These are phyloP conservation scores for Carassius gibelio DNA, from an alignment of 2,113 vertebrate species.

Conservation along the genomic window DNA sequence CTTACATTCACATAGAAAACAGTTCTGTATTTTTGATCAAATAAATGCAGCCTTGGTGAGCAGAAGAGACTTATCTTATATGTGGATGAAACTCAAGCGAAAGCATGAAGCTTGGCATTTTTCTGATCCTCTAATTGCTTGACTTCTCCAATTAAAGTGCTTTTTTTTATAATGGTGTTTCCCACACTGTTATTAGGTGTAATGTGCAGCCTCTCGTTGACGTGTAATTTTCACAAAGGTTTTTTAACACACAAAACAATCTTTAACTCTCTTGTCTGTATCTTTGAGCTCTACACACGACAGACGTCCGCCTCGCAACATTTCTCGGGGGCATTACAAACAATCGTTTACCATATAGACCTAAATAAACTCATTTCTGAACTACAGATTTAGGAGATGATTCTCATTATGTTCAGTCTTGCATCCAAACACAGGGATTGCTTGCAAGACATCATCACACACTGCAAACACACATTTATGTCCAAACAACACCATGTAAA, in stretches of 20 bases:
- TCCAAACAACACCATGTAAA: too few species aligned
- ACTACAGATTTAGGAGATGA: not conserved
- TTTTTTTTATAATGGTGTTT: not conserved
- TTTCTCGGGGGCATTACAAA: not conserved
- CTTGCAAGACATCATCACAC: too few species aligned
- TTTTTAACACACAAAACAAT: not conserved
- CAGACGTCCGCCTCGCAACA: not conserved
- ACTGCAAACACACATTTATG: too few species aligned
- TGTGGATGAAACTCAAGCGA: not conserved
- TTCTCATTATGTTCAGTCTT: too few species aligned
- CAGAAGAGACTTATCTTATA: not conserved
- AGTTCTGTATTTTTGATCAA: not conserved
- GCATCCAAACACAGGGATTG: too few species aligned
- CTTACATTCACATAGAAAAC: not conserved
- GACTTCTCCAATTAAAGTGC: constrained; percentile 36
- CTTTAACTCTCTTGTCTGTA: not conserved
- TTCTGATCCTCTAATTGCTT: constrained; percentile 21
- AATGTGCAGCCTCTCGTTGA: not conserved
- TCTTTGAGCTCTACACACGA: not conserved
- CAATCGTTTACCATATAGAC: too few species aligned
- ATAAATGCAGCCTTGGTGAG: not conserved
- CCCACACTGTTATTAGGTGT: constrained; percentile 7
- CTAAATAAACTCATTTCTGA: too few species aligned
- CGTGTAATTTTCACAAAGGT: constrained; percentile 12
- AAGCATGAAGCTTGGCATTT: constrained; percentile 37